Base-by-base conservation (phyloP, 2,888 invertebrate genomes). In the Cryptosula pallasiana region DNA sequence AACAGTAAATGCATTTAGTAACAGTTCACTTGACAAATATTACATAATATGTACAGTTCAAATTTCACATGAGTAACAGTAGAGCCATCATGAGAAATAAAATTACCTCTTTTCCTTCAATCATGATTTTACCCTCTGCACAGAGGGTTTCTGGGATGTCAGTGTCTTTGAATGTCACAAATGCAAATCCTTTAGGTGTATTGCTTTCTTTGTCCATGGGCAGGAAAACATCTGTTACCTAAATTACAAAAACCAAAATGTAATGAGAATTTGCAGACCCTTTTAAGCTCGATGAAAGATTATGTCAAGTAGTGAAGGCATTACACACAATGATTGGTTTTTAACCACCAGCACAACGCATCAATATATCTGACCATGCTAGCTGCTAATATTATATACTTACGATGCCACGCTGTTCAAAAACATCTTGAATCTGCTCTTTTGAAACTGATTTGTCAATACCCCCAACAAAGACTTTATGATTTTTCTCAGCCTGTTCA, bases 381-480 rank as follows among this genome's bases (percentile, higher is more conserved):
- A n/a, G n/a, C n/a, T n/a, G n/a, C n/a, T n/a, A n/a, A n/a, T n/a
- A n/a, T n/a, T n/a, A 5, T 13, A 5, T 57, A 63, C 63, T 23
- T 32, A 63, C 63, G 29, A 32, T 63, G 63, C 63, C 63, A 9
- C 63, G 27, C 2, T 20, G 5, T 9, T 27, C 27, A 32, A 63
- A 63, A 1, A 27, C 63, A 25, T 2, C 72, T 34, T 71, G 71
- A n/a, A 72, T 16, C 5, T 72, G 35, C 2, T 72, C 72, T 25
- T 32, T 29, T 16, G 55, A 23, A 16, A 34, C 3, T 23, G 2
- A 1, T 27, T 32, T 13, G 32, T 72, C 72, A n/a, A 72, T 5
- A 23, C 72, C 72, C 9, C 72, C 72, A 25, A 72, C 72, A 29
- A 72, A 72, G 20, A 72, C 54, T 29, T 72, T 72, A 27, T 9